Base-by-base conservation (phyloP, 2,888 invertebrate genomes). In the Andrena haemorrhoa region DNA sequence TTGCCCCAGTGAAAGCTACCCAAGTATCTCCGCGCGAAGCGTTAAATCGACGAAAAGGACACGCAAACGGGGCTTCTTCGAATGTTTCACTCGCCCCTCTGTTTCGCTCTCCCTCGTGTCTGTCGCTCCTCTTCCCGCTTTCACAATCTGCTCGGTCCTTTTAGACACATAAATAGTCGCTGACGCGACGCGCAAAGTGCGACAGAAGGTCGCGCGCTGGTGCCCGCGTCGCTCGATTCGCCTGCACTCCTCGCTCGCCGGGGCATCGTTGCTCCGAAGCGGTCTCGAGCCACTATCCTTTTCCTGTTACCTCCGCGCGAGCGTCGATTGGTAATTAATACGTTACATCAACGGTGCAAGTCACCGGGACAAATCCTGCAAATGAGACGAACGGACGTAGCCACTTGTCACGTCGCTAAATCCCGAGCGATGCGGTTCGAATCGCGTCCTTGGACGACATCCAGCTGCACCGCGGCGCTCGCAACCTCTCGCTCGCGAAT, bases 151-250 rank as follows among this genome's bases (percentile, higher is more conserved):
- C 49, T 41, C 63, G 47, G 66, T 77, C 65, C 72, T 78, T 79
- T 86, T 86, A 75, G 86, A 72, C 71, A 75, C 90, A 89, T 89
- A 91, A 91, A 90, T 90, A 92, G 90, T 90, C 87, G 87, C 88
- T 90, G 91, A 91, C 90, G 90, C 84, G 88, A 73, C 75, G 73
- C 84, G 74, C 77, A 75, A 87, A 87, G 82, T 78, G 77, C 83
- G 84, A 70, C 86, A 75, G 90, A 92, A 91, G 90, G 89, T 89
- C 90, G 86, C 69, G 61, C 79, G 73, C 82, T 85, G 80, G 86
- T 84, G 85, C 83, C 85, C 75, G 82, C 84, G 86, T 88, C 89
- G 84, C 58, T 70, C 83, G 76, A 83, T 77, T 69, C 69, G 68
- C 78, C 70, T 53, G 53, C 74, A 63, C 65, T 80, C 76, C 66